phyloP scores from a whole-genome alignment of 2,797 vertebrate species.

The Rhabdophis nuchalis region DNA sequence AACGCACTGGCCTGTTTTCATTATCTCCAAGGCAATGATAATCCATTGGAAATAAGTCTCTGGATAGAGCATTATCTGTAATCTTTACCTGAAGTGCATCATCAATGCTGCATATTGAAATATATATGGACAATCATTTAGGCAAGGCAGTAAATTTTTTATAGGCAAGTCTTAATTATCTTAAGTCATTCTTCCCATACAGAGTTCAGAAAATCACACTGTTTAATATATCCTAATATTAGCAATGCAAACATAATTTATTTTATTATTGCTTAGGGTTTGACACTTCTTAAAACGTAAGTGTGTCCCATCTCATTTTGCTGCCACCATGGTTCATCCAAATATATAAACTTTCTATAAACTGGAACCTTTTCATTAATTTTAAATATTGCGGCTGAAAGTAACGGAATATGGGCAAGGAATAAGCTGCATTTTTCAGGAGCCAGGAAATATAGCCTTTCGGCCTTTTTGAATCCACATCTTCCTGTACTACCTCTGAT shows the following conservation, averaged over 20 bases:
- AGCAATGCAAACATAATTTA: neutral
- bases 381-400: neutral
- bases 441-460: neutral
- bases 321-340: neutral
- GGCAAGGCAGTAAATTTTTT: neutral
- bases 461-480: neutral
- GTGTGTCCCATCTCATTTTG: neutral
- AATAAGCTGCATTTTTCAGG: neutral
- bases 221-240: neutral
- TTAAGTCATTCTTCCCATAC: rapidly evolving
- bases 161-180: neutral
- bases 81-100: slow-evolving; percentile 98
- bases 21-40: slow-evolving; percentile 98
- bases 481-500: neutral
- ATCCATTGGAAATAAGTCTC: slow-evolving; percentile 98
- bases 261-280: neutral
- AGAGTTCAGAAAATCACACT: neutral
- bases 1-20: slow-evolving; percentile 94
- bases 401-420: neutral
- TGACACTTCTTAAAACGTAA: neutral
- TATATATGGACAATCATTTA: slow-evolving; percentile 34
- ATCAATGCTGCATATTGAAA: slow-evolving; percentile 81
- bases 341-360: neutral
- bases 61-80: slow-evolving; percentile 92
- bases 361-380: neutral